These are phyloP conservation scores for Agapornis roseicollis DNA, from an alignment of 2,113 vertebrate species.

Conservation along the genomic window DNA sequence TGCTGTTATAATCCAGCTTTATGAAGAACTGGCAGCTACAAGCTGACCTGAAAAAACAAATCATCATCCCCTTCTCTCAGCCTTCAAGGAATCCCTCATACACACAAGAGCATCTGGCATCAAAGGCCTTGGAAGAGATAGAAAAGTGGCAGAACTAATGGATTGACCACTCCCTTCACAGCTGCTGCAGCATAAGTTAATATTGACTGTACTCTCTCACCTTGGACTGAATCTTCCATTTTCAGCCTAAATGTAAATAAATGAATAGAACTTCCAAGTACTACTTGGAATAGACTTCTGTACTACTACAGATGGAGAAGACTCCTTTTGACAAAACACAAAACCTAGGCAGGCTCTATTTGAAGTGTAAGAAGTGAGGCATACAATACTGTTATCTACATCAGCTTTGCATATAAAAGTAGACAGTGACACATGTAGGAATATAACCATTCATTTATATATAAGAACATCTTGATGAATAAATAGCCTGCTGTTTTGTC, in stretches of 20 bases:
- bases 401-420: neutral
- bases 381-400: neutral
- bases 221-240: neutral
- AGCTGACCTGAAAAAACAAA: neutral
- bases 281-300: neutral
- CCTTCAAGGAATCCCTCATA: neutral
- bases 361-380: neutral
- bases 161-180: neutral
- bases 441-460: neutral
- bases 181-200: neutral
- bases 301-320: neutral
- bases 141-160: neutral
- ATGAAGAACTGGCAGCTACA: neutral
- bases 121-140: neutral
- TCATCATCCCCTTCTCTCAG: neutral
- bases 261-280: neutral
- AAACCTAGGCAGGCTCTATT: neutral
- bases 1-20: neutral
- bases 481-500: neutral
- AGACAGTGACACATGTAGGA: neutral
- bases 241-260: neutral
- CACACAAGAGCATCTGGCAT: neutral
- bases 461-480: neutral
- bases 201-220: neutral
- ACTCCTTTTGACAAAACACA: neutral